phyloP scores from a whole-genome alignment of 2,888 invertebrate species.

The Branchellion lobata region DNA sequence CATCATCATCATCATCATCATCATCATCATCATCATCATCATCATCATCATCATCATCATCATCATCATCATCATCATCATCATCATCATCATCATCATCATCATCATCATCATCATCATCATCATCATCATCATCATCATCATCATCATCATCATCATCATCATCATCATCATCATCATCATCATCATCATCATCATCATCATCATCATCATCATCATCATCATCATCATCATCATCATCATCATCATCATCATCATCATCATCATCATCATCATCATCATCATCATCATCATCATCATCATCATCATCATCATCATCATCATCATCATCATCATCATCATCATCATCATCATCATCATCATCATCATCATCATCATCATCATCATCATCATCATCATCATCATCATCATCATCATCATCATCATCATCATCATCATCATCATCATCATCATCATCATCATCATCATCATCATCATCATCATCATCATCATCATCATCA shows the following conservation, averaged over 20 bases:
- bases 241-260: neutral
- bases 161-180: conserved; percentile 1
- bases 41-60: conserved; percentile 1
- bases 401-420: conserved; percentile 1
- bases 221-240: neutral
- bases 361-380: neutral
- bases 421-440: neutral
- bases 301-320: neutral
- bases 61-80: neutral
- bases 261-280: neutral
- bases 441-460: conserved; percentile 5
- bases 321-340: conserved; percentile 5
- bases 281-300: conserved; percentile 1
- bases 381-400: neutral
- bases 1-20: neutral
- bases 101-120: neutral
- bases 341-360: neutral
- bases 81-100: conserved; percentile 5
- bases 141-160: neutral
- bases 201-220: conserved; percentile 5
- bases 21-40: neutral
- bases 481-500: neutral
- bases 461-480: neutral
- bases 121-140: neutral
- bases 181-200: neutral